These are phyloP conservation scores for Selene dorsalis DNA, from an alignment of 2,797 vertebrate species.

Conservation along the genomic window DNA sequence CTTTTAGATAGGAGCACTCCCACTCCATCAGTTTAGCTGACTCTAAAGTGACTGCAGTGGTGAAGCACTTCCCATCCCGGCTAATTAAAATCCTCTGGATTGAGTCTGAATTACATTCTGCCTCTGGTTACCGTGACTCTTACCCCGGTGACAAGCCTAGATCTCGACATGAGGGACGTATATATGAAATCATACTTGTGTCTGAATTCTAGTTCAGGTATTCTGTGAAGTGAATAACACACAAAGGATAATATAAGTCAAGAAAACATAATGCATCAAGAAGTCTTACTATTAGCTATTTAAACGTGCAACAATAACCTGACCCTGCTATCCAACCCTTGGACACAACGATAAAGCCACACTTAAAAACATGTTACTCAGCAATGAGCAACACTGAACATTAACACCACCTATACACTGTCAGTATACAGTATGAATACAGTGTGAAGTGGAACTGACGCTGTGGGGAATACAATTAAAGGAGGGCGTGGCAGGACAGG, in stretches of 20 bases:
- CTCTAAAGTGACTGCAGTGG: too few species aligned
- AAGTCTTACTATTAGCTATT: background rate
- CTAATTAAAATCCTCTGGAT: slow-evolving; percentile 11
- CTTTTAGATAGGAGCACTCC: background rate
- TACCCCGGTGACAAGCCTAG: background rate
- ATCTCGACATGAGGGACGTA: background rate
- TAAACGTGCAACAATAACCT: background rate
- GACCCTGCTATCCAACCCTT: background rate
- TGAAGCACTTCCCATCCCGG: background rate
- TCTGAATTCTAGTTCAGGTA: background rate
- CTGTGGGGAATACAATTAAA: background rate
- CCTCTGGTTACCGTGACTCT: background rate
- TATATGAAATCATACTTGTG: background rate
- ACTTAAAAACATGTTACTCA: background rate
- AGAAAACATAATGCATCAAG: background rate
- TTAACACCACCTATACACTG: background rate
- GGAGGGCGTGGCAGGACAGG: background rate
- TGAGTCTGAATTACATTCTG: background rate
- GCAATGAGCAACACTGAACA: background rate
- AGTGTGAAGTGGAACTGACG: background rate
- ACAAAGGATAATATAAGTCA: too few species aligned
- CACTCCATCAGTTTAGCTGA: background rate
- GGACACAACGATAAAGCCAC: background rate
- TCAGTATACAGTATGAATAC: background rate
- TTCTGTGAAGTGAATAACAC: background rate